A percentile compares a stretch with the other conserved stretches of the same genome.
These are phyloP conservation scores for Caenorhabditis wallacei DNA, from an alignment of 2,888 invertebrate genomes.

Conservation along the genomic window DNA sequence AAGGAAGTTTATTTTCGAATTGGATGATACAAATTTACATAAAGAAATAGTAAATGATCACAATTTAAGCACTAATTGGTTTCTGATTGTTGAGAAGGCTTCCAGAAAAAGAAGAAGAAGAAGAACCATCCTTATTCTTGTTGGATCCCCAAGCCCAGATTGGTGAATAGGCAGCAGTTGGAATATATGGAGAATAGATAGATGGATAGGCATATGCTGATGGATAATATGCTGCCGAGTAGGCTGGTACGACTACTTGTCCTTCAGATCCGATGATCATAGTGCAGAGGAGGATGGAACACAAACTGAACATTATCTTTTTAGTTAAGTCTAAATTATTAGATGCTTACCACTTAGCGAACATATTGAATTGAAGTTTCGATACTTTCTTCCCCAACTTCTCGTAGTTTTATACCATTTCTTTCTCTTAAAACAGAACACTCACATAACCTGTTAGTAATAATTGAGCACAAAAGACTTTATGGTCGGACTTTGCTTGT, in stretches of 20 bases:
- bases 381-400: neutral
- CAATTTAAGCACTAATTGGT: slow-evolving; percentile 33
- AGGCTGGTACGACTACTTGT: slow-evolving; percentile 54
- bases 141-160: slow-evolving; percentile 17
- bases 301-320: slow-evolving; percentile 21
- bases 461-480: neutral
- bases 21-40: slow-evolving; percentile 3
- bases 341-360: neutral
- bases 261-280: slow-evolving; percentile 41
- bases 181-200: slow-evolving; percentile 51
- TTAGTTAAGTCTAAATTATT: neutral
- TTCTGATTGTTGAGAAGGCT: slow-evolving; percentile 32
- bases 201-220: slow-evolving; percentile 56
- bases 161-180: slow-evolving; percentile 46
- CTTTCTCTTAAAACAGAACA: too few species aligned
- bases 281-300: slow-evolving; percentile 29
- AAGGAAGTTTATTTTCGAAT: slow-evolving; percentile 7
- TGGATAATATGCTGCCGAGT: slow-evolving; percentile 47
- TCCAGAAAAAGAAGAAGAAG: slow-evolving; percentile 1
- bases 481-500: too few species aligned
- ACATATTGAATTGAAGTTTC: slow-evolving; percentile 11
- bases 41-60: neutral
- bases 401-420: neutral
- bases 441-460: neutral
- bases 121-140: slow-evolving; percentile 44